Evolutionary conservation across 2,113 vertebrate species (phyloP).

Genomic region (Otocyon megalotis): DNA sequence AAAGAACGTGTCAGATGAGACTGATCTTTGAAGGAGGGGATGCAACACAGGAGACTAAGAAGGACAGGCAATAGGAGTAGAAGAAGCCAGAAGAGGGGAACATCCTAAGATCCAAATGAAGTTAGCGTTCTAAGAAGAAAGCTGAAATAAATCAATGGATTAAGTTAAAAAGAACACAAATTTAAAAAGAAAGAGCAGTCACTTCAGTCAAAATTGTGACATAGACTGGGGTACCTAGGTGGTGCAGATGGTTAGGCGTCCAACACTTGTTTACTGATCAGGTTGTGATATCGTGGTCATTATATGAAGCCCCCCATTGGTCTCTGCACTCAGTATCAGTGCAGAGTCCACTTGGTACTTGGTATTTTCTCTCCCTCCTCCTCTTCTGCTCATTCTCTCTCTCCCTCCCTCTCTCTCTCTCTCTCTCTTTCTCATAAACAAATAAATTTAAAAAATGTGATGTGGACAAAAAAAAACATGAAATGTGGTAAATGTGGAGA

Average conservation of each 20-base stretch:
- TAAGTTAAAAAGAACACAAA: neutral
- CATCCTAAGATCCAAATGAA: neutral
- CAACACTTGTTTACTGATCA: neutral
- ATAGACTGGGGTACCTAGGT: accelerated
- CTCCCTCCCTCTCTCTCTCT: neutral
- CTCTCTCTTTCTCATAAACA: neutral
- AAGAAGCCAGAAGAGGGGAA: neutral
- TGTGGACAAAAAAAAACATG: too few relatives aligned
- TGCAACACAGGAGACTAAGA: too few relatives aligned
- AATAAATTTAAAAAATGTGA: neutral
- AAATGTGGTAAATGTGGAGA: neutral
- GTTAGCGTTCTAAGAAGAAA: neutral
- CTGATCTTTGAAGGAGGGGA: neutral
- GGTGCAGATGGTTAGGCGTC: neutral
- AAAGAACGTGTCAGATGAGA: neutral
- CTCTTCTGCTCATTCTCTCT: neutral
- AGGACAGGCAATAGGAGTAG: neutral
- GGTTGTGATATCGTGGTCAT: neutral
- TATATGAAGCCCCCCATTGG: neutral
- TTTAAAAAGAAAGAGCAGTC: neutral
- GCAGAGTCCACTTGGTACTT: neutral
- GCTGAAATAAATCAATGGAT: neutral
- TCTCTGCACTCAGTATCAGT: neutral
- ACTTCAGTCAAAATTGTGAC: neutral
- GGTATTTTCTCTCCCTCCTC: neutral